A percentile compares a stretch with the other conserved stretches of the same genome.
Conservation (phyloP, 2,113 vertebrate genomes). For the Terrapene triunguis region DNA sequence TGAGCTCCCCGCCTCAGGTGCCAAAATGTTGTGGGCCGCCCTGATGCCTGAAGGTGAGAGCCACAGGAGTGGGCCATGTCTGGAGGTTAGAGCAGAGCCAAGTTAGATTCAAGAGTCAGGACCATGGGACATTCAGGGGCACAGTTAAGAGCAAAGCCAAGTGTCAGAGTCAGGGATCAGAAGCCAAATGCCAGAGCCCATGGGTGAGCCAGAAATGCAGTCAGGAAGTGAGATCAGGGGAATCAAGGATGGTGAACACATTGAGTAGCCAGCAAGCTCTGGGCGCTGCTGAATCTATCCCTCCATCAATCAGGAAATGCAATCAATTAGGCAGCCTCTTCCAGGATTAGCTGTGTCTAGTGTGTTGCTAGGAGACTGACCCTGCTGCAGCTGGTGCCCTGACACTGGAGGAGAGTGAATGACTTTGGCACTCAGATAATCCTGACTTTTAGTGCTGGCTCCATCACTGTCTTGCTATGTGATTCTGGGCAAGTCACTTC, state of each 20-base stretch:
- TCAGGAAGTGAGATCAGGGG: background rate
- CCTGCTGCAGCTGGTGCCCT: background rate
- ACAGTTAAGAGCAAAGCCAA: background rate
- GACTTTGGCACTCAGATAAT: background rate
- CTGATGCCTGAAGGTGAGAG: background rate
- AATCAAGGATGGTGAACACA: background rate
- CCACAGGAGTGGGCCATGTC: background rate
- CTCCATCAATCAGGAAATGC: background rate
- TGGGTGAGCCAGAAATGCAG: background rate
- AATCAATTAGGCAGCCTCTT: background rate
- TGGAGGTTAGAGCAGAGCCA: background rate
- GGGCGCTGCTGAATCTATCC: background rate
- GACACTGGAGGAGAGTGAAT: background rate
- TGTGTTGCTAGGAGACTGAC: background rate
- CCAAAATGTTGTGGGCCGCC: no score
- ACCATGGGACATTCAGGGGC: background rate
- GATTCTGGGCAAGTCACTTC: background rate
- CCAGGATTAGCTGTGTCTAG: background rate
- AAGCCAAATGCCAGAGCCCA: background rate
- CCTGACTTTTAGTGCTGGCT: background rate
- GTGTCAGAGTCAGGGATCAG: background rate
- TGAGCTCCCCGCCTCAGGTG: no score
- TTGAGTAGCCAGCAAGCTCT: background rate
- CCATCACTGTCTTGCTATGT: rapidly evolving
- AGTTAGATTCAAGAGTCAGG: background rate